Conservation (phyloP, 2,797 vertebrate species). For the Tapera naevia region DNA sequence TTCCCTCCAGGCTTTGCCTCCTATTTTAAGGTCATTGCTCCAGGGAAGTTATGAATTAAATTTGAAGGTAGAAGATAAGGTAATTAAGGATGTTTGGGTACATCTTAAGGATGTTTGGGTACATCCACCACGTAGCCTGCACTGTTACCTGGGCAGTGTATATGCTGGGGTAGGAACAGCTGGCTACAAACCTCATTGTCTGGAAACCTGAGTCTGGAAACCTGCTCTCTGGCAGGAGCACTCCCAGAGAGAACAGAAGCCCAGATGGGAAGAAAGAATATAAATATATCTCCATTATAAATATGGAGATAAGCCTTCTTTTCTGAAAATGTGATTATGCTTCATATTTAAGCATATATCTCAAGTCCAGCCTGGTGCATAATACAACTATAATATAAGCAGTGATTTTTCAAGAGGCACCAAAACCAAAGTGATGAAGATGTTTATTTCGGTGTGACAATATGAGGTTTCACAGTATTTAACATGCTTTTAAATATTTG, state of each 20-base stretch:
- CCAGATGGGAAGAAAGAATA: not conserved
- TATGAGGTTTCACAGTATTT: not conserved
- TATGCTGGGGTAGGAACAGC: not conserved
- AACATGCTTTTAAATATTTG: not conserved
- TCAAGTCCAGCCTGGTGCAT: not conserved
- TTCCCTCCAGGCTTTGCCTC: not conserved
- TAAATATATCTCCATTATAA: not conserved
- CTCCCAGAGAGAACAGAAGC: not conserved
- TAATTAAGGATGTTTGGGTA: not conserved
- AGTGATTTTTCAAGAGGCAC: not conserved
- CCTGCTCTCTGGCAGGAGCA: not conserved
- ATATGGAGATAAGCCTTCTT: not conserved
- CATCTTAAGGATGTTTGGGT: not conserved
- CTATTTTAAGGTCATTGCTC: not conserved
- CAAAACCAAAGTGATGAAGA: not conserved
- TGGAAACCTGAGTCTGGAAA: not conserved
- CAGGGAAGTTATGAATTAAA: not conserved
- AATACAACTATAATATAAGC: not conserved
- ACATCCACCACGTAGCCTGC: rapidly evolving
- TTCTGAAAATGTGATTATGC: not conserved
- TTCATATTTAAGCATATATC: not conserved
- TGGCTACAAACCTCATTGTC: rapidly evolving
- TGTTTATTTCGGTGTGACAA: not conserved
- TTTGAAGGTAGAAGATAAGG: not conserved
- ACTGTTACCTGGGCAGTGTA: rapidly evolving